Evolutionary conservation across 1,140 invertebrate species (phyloP), one percentile per base, ranked within the genome.

Genomic region (Myzus persicae): DNA sequence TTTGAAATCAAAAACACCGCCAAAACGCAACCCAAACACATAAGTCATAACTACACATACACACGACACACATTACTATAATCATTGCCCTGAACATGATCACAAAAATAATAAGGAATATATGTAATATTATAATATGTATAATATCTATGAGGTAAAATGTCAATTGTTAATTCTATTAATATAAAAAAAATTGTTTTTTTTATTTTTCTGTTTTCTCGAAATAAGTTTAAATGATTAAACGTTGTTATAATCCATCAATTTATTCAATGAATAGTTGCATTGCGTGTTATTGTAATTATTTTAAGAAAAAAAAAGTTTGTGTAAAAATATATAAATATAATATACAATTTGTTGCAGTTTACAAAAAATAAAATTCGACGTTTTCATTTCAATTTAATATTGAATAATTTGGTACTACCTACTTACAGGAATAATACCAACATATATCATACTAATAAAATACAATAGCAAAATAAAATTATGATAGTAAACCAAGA

Each of bases 81-180:
- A n/a, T 42, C 11, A 9, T 46, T 87, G 18, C 46, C 5, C 14
- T 48, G 18, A 8, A 87, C 5, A 46, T 46, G 24, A 87, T 87
- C 40, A 46, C 24, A 46, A 26, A 85, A 85, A 42, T 42, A 46
- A 85, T n/a, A 44, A n/a, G 4, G 46, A 18, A 44, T 9, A 44
- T 85, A 51, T 51, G 26, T 85, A 42, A 67, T n/a, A 76, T n/a
- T 85, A 51, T 51, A 51, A 51, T 51, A n/a, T 90, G 67, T 59
- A 18, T 67, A 51, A 18, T 67, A 51, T 51, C 20, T 51, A 90
- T 31, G 24, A 42, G 54, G 40, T 59, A 42, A 91, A 91, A 91
- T 91, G 51, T 91, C 90, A 91, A 91, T 91, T 91, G 90, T 91
- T 91, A 91, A 76, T 36, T 91, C 24, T 91, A 91, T 54, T 38